These are phyloP conservation scores for Pantala flavescens DNA, from an alignment of 1,140 invertebrate genomes.

Conservation along the genomic window DNA sequence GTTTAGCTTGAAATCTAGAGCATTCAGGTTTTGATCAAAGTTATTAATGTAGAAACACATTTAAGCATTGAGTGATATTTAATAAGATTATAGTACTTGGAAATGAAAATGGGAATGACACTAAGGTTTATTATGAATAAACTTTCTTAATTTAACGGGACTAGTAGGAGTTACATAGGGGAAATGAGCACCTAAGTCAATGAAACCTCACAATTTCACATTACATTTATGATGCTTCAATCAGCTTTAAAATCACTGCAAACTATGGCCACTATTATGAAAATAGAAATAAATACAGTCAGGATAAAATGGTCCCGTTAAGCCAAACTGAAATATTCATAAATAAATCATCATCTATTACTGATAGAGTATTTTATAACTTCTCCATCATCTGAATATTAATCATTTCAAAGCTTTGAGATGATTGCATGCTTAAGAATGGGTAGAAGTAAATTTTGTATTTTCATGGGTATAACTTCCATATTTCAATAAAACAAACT, in stretches of 20 bases:
- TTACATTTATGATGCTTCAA: neutral
- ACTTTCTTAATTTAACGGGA: too few species aligned
- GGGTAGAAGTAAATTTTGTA: neutral
- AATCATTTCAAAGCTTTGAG: neutral
- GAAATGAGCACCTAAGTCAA: neutral
- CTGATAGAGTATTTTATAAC: neutral
- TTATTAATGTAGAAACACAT: too few species aligned
- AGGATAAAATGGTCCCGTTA: conserved; percentile 6
- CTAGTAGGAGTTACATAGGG: too few species aligned
- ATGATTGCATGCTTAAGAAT: conserved; percentile 1
- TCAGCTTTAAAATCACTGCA: neutral
- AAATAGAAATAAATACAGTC: conserved; percentile 7
- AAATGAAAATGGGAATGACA: too few species aligned
- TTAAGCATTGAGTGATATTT: too few species aligned
- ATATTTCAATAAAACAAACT: neutral
- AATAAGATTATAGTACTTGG: too few species aligned
- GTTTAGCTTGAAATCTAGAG: too few species aligned
- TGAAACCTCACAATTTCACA: conserved; percentile 6
- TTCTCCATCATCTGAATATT: too few species aligned
- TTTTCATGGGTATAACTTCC: neutral
- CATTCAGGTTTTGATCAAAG: too few species aligned
- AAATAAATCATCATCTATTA: neutral
- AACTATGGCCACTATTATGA: neutral
- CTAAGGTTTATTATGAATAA: too few species aligned
- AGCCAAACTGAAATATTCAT: neutral